A percentile compares a stretch with the other conserved stretches of the same genome.
Evolutionary conservation across 2,797 vertebrate species (phyloP).

Genomic region (Sebastes oblongus): DNA sequence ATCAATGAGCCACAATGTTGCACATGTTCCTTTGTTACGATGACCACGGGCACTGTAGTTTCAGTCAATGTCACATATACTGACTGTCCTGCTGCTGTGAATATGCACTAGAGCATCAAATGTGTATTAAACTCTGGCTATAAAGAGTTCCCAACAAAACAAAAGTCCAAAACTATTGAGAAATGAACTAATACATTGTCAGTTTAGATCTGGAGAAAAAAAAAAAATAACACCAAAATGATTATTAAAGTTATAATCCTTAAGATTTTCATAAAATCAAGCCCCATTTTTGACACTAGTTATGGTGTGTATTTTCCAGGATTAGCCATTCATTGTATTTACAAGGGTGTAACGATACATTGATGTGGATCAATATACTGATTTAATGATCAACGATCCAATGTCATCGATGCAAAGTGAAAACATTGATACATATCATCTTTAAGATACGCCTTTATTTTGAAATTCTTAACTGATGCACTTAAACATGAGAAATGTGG

Average conservation of each 20-base stretch:
- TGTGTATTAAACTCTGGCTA: neutral
- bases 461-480: no score
- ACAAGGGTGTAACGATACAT: no score
- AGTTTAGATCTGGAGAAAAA: neutral
- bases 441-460: no score
- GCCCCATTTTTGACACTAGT: neutral
- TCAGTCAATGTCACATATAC: neutral
- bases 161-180: neutral
- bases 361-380: no score
- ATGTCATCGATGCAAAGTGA: no score
- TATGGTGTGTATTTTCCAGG: neutral
- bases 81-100: neutral
- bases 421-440: no score
- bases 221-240: neutral
- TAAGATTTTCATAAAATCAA: neutral
- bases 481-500: no score
- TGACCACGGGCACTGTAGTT: neutral
- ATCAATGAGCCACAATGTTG: neutral
- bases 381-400: no score
- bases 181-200: neutral
- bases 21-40: no score
- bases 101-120: neutral
- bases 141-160: no score
- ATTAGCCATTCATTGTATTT: neutral
- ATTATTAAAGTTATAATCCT: neutral